A percentile compares a stretch with the other conserved stretches of the same genome.
Evolutionary conservation across 1,140 invertebrate species (phyloP).

Genomic region (Heterodera schachtii): DNA sequence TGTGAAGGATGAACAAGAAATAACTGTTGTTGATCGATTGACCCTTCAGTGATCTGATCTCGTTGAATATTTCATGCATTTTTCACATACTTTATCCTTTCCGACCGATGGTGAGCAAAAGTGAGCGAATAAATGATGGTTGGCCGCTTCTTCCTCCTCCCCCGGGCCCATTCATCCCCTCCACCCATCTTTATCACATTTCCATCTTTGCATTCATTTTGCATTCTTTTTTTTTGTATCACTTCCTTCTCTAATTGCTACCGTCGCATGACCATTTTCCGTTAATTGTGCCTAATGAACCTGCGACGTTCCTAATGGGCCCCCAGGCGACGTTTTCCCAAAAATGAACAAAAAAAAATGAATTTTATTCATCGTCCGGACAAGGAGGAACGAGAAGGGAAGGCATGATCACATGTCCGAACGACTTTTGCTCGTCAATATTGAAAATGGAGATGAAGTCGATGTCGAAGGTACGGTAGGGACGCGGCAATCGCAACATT

Average conservation of each 20-base stretch:
- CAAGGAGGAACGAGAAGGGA: constrained; percentile 57
- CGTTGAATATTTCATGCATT: neutral
- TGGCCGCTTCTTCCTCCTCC: neutral
- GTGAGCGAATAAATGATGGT: constrained; percentile 12
- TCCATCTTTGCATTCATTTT: too few relatives aligned
- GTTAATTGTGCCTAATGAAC: neutral
- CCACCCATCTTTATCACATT: too few relatives aligned
- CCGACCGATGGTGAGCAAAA: constrained; percentile 5
- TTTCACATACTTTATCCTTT: neutral
- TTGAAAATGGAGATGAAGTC: constrained; percentile 55
- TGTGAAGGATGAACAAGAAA: neutral
- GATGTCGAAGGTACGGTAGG: constrained; percentile 60
- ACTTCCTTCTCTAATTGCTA: constrained; percentile 39
- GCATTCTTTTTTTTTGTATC: neutral
- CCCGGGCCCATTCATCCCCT: too few relatives aligned
- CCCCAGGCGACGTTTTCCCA: neutral
- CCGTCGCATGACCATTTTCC: constrained; percentile 54
- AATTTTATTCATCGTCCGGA: constrained; percentile 43
- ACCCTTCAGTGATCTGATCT: neutral
- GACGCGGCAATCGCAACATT: constrained; percentile 48
- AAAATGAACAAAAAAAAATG: neutral
- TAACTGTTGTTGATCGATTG: too few relatives aligned
- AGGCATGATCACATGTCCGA: constrained; percentile 54
- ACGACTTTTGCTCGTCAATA: constrained; percentile 56
- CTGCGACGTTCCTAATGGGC: neutral